Conservation (phyloP, 2,113 vertebrate genomes). For the Willisornis vidua region DNA sequence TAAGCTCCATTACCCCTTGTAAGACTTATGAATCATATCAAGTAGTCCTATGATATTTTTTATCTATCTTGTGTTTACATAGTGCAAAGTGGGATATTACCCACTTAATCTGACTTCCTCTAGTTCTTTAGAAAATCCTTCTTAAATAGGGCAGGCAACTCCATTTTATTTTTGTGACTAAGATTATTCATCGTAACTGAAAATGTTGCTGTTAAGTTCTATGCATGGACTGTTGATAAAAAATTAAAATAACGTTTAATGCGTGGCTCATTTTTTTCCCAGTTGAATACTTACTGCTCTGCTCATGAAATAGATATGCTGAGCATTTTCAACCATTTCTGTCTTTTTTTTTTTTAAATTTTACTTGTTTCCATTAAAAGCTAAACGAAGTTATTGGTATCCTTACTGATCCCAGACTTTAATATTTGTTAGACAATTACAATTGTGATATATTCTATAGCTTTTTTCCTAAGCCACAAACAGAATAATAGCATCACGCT, state of each 20-base stretch:
- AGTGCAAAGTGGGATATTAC: slow-evolving; percentile 58
- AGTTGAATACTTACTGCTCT: slow-evolving; percentile 58
- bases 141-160: slow-evolving; percentile 26
- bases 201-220: slow-evolving; percentile 69
- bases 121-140: slow-evolving; percentile 7
- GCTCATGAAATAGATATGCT: slow-evolving; percentile 58
- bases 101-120: slow-evolving; percentile 39
- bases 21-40: slow-evolving; percentile 58
- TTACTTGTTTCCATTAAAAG: slow-evolving; percentile 62
- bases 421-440: slow-evolving; percentile 77
- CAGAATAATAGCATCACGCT: slow-evolving; percentile 85
- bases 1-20: slow-evolving; percentile 64
- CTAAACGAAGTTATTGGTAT: slow-evolving; percentile 64
- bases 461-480: slow-evolving; percentile 78
- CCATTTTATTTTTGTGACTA: slow-evolving; percentile 56
- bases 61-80: slow-evolving; percentile 64
- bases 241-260: slow-evolving; percentile 77
- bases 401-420: slow-evolving; percentile 60
- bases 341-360: not conserved
- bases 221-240: slow-evolving; percentile 73
- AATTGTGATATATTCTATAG: slow-evolving; percentile 77
- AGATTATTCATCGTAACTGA: slow-evolving; percentile 69
- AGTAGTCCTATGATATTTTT: slow-evolving; percentile 64
- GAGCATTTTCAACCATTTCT: slow-evolving; percentile 1
- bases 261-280: slow-evolving; percentile 61